Conservation (phyloP, 2,888 invertebrate genomes). For the Neoscelio sp. region DNA sequence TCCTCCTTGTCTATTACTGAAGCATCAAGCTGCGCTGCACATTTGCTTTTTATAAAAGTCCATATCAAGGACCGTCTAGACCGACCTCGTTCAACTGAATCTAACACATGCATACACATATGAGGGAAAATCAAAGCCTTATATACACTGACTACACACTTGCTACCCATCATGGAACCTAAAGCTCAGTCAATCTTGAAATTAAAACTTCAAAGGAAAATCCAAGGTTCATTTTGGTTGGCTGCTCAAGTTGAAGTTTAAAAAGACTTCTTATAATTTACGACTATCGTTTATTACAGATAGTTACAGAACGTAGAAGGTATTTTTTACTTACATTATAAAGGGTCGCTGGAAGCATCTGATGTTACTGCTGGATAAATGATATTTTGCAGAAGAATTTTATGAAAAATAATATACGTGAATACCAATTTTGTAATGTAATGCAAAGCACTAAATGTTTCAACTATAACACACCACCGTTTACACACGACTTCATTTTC, state of each 20-base stretch:
- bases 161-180: slow-evolving; percentile 52
- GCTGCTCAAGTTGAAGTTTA: slow-evolving; percentile 43
- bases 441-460: no score
- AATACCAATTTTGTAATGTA: no score
- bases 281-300: slow-evolving; percentile 42
- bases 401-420: no score
- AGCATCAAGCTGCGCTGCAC: slow-evolving; percentile 32
- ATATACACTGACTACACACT: slow-evolving; percentile 42
- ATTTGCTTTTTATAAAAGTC: slow-evolving; percentile 63
- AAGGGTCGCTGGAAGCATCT: background rate
- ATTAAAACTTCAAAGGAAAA: slow-evolving; percentile 69
- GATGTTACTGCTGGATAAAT: background rate
- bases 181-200: slow-evolving; percentile 69
- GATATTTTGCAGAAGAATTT: no score
- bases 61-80: slow-evolving; percentile 60
- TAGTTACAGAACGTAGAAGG: slow-evolving; percentile 32
- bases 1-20: slow-evolving; percentile 27
- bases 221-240: slow-evolving; percentile 49
- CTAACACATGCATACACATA: slow-evolving; percentile 58
- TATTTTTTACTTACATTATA: slow-evolving; percentile 22
- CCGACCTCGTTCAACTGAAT: slow-evolving; percentile 54
- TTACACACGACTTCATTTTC: no score
- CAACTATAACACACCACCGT: no score
- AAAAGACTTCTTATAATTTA: slow-evolving; percentile 49
- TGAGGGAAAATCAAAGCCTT: slow-evolving; percentile 65